Evolutionary conservation across 2,888 invertebrate genomes (phyloP).

Genomic region (Chymomyza fuscimana): DNA sequence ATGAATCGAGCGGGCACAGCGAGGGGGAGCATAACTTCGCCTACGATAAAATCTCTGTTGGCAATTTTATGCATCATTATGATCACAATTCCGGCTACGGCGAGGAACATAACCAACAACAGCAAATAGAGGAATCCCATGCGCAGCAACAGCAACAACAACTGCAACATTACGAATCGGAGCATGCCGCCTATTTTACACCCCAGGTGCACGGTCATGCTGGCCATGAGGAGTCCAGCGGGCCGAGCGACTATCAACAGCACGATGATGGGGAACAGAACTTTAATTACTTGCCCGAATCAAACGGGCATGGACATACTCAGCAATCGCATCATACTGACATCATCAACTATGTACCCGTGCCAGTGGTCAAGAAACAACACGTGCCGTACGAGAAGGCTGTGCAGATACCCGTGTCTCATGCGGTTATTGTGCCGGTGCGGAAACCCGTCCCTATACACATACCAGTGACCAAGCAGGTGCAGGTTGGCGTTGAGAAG

Average conservation of each 20-base stretch:
- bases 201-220: slow-evolving; percentile 24
- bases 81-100: slow-evolving; percentile 67
- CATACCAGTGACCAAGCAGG: slow-evolving; percentile 87
- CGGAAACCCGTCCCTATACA: slow-evolving; percentile 90
- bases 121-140: slow-evolving; percentile 41
- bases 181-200: slow-evolving; percentile 38
- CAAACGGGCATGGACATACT: slow-evolving; percentile 39
- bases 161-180: slow-evolving; percentile 35
- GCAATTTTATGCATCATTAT: slow-evolving; percentile 76
- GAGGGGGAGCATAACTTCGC: slow-evolving; percentile 44
- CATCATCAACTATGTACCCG: slow-evolving; percentile 82
- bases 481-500: slow-evolving; percentile 86
- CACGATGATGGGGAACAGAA: slow-evolving; percentile 56
- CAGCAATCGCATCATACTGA: slow-evolving; percentile 79
- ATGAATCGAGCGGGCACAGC: slow-evolving; percentile 23
- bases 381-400: slow-evolving; percentile 86
- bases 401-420: slow-evolving; percentile 87
- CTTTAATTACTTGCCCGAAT: slow-evolving; percentile 61
- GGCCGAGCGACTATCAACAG: slow-evolving; percentile 46
- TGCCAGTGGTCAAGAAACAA: slow-evolving; percentile 87
- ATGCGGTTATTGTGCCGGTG: slow-evolving; percentile 87
- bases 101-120: slow-evolving; percentile 49
- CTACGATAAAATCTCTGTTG: slow-evolving; percentile 76
- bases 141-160: slow-evolving; percentile 48
- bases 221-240: slow-evolving; percentile 27